Evolutionary conservation across 1,140 invertebrate genomes (phyloP).

Genomic region (Philotrypesis tridentata): DNA sequence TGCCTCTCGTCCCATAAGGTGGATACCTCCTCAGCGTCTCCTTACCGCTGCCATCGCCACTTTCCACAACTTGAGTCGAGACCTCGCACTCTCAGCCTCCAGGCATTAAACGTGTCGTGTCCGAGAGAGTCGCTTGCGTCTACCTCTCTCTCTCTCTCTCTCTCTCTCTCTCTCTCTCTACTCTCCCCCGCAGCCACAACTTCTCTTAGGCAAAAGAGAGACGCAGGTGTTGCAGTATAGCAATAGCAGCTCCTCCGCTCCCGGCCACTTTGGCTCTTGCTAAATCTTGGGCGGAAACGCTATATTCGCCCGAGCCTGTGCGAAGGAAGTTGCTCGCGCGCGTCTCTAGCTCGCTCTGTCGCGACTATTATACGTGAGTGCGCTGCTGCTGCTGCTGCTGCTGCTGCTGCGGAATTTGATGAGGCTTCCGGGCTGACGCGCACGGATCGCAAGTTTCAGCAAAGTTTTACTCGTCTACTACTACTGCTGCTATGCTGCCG

Average conservation of each 20-base stretch:
- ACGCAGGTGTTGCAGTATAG: slow-evolving; percentile 62
- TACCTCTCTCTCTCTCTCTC: neutral
- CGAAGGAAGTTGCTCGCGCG: slow-evolving; percentile 37
- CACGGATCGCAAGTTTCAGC: slow-evolving; percentile 62
- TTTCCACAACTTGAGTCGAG: neutral
- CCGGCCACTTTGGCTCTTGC: slow-evolving; percentile 62
- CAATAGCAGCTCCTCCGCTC: slow-evolving; percentile 50
- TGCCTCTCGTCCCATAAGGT: neutral
- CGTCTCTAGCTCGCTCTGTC: neutral
- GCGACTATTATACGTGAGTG: slow-evolving; percentile 27
- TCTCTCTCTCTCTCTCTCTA: no score
- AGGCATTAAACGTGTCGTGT: neutral
- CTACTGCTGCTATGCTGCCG: no score
- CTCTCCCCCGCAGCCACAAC: neutral
- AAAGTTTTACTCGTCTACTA: slow-evolving; percentile 59
- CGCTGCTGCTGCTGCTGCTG: neutral
- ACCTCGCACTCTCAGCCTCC: neutral
- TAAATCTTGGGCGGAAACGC: slow-evolving; percentile 59
- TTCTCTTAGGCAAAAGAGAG: slow-evolving; percentile 15
- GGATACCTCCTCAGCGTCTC: neutral
- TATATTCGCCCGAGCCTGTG: neutral
- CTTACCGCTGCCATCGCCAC: neutral
- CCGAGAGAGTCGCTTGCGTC: neutral
- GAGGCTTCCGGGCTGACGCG: slow-evolving; percentile 68
- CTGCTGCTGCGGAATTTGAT: slow-evolving; percentile 61